phyloP scores from a whole-genome alignment of 2,797 vertebrate genomes.

The Argentina silus region DNA sequence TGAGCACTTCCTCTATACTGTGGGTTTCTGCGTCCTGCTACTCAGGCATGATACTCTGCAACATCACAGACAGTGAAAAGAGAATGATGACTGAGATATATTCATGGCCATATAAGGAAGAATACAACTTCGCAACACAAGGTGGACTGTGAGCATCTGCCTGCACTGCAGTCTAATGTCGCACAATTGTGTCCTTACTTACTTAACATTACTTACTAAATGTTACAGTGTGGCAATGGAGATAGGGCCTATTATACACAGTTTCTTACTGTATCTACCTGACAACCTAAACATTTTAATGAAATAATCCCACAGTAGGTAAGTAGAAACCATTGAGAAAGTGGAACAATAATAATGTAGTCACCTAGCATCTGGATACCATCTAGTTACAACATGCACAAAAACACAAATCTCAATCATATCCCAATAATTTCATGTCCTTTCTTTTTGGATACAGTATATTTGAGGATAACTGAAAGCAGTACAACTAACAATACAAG shows the following conservation, averaged over 20 bases:
- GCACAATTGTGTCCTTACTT: not conserved
- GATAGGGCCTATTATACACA: not conserved
- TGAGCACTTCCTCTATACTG: conserved; percentile 3
- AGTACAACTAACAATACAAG: not conserved
- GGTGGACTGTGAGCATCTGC: not conserved
- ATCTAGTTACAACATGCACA: not conserved
- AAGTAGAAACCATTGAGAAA: too few species aligned
- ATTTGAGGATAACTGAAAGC: not conserved
- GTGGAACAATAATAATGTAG: too few species aligned
- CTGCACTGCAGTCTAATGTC: not conserved
- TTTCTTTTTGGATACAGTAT: not conserved
- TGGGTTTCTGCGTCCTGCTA: conserved; percentile 7
- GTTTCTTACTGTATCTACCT: too few species aligned
- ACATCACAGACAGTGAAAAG: not conserved
- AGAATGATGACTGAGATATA: not conserved
- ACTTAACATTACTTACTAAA: not conserved
- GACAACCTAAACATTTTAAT: too few species aligned
- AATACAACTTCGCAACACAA: not conserved
- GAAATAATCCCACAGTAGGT: too few species aligned
- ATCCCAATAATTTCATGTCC: not conserved
- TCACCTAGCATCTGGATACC: too few species aligned
- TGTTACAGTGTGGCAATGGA: not conserved
- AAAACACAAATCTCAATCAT: not conserved
- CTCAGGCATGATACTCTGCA: not conserved
- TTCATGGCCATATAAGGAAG: not conserved